These are phyloP conservation scores for Archocentrus centrarchus DNA, from an alignment of 2,113 vertebrate species.

Conservation along the genomic window DNA sequence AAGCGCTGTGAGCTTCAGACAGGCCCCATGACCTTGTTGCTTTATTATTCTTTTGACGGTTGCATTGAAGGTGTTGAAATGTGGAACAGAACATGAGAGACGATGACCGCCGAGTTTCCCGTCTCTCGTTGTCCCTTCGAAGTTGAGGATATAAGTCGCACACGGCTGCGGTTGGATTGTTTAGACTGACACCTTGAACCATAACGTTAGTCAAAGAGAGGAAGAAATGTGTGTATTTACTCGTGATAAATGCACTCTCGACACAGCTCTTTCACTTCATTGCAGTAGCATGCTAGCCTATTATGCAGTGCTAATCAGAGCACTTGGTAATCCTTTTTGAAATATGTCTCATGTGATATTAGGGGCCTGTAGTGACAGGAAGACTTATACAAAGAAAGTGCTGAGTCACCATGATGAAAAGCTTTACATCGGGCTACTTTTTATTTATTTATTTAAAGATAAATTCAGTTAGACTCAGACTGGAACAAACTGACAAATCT, in stretches of 20 bases:
- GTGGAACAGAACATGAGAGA: slow-evolving; percentile 87
- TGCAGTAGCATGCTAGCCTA: slow-evolving; percentile 7
- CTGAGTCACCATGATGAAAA: background rate
- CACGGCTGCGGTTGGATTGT: slow-evolving; percentile 85
- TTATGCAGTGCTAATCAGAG: slow-evolving; percentile 22
- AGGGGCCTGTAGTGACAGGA: background rate
- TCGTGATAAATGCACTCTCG: slow-evolving; percentile 80
- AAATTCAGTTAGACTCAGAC: background rate
- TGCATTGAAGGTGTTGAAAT: slow-evolving; percentile 86
- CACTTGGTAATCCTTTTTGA: background rate
- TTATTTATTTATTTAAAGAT: background rate
- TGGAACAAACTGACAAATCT: background rate
- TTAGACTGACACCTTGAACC: slow-evolving; percentile 87
- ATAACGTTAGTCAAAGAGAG: slow-evolving; percentile 82
- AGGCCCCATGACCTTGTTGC: slow-evolving; percentile 83
- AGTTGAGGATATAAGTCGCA: slow-evolving; percentile 78
- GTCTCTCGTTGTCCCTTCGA: slow-evolving; percentile 53
- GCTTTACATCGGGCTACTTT: background rate
- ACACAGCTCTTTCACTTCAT: slow-evolving; percentile 72
- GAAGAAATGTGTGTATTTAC: slow-evolving; percentile 80
- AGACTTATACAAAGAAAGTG: background rate
- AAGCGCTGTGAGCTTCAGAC: slow-evolving; percentile 86
- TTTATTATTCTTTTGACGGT: slow-evolving; percentile 87
- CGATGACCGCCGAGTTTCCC: slow-evolving; percentile 79
- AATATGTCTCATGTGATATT: slow-evolving; percentile 14